Evolutionary conservation across 2,888 invertebrate genomes (phyloP), one percentile per base, ranked within the genome.

Genomic region (Unio pictorum): DNA sequence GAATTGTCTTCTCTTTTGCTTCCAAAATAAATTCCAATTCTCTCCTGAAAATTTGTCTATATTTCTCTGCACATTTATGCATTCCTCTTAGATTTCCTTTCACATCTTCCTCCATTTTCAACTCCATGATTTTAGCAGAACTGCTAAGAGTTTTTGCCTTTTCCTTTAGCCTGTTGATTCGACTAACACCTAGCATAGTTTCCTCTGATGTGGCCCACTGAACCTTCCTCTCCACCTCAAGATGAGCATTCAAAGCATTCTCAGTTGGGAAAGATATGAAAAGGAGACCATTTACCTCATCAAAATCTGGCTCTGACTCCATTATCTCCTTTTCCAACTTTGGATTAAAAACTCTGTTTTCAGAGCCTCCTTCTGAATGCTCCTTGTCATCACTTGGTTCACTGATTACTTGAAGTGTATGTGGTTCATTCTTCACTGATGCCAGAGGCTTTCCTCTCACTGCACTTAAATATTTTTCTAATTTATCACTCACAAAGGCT

Each of bases 251-350:
- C 28, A 88, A 68, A 11, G 81, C 82, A 64, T 80, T 75, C 73
- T 85, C 82, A 56, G 73, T 72, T 17, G 83, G 70, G 73, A 87
- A 88, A 1, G 86, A 87, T 66, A 86, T 72, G 66, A 88, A 88
- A 28, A 87, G 71, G 28, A 84, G 65, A 15, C 84, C 86, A 70
- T 85, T 84, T 7, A 88, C 76, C 67, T 85, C 85, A 78, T 86
- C 86, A 73, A 88, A 82, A 68, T 87, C 87, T 54, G 88, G 86
- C 45, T 82, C 74, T 66, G 68, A 67, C 23, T 72, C 75, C 20
- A 71, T 67, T n/a, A 76, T 20, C 11, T 72, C 61, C 30, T 68
- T 67, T 55, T 69, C 66, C 1, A 75, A 55, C 34, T 66, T 57
- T 45, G 23, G 59, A 58, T 69, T 58, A n/a, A 26, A 18, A 20